phyloP scores from a whole-genome alignment of 2,888 invertebrate genomes.

The Hymenopus coronatus region DNA sequence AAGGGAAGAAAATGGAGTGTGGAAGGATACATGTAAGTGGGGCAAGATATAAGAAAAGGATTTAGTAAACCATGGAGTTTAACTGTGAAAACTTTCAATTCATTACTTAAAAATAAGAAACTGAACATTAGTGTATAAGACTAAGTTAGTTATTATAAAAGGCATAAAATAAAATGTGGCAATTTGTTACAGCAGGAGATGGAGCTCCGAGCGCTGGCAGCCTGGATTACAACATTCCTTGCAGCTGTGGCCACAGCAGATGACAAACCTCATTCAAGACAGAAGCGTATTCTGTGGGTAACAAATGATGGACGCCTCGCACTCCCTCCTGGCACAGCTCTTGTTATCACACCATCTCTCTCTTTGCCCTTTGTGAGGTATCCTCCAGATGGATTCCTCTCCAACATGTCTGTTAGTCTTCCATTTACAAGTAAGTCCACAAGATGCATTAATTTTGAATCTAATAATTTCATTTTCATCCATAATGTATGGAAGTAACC shows the following conservation, averaged over 20 bases:
- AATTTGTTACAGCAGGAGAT: background rate
- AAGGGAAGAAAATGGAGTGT: too few species aligned
- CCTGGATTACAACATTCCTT: conserved; percentile 37
- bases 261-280: conserved; percentile 61
- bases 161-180: too few species aligned
- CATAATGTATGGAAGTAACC: too few species aligned
- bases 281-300: conserved; percentile 81
- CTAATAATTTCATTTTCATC: too few species aligned
- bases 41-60: too few species aligned
- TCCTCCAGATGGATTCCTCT: conserved; percentile 81
- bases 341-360: conserved; percentile 76
- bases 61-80: too few species aligned
- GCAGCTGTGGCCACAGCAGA: conserved; percentile 27
- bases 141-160: too few species aligned
- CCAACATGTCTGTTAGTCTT: conserved; percentile 78
- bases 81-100: too few species aligned
- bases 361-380: conserved; percentile 80
- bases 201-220: conserved; percentile 8
- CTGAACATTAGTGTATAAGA: too few species aligned
- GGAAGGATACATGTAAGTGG: too few species aligned
- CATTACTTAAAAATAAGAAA: too few species aligned
- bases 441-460: background rate
- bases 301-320: conserved; percentile 82
- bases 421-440: conserved; percentile 76
- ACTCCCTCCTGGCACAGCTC: conserved; percentile 76